A percentile compares a stretch with the other conserved stretches of the same genome.
phyloP scores from a whole-genome alignment of 2,888 invertebrate genomes.

The Lapara coniferarum region DNA sequence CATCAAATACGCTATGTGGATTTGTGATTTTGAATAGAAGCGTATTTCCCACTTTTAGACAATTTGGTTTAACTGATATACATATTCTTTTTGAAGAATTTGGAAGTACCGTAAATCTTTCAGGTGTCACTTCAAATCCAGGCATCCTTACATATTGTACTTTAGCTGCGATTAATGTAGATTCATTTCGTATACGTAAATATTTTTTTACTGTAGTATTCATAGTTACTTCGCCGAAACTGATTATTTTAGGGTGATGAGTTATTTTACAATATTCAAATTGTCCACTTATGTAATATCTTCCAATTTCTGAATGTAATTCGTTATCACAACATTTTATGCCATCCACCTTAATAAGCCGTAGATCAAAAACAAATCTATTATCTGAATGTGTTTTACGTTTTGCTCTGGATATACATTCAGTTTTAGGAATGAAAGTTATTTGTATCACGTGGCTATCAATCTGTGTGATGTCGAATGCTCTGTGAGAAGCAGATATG shows the following conservation, averaged over 20 bases:
- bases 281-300: constrained; percentile 83
- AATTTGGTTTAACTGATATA: constrained; percentile 60
- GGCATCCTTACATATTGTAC: constrained; percentile 65
- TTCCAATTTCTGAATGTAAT: constrained; percentile 72
- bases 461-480: constrained; percentile 56
- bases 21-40: constrained; percentile 64
- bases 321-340: constrained; percentile 67
- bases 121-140: constrained; percentile 69
- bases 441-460: constrained; percentile 57
- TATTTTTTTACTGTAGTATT: constrained; percentile 61
- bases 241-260: constrained; percentile 72
- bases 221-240: constrained; percentile 72
- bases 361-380: constrained; percentile 71
- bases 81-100: constrained; percentile 56
- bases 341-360: constrained; percentile 67
- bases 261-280: constrained; percentile 75
- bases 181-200: constrained; percentile 73
- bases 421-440: constrained; percentile 65
- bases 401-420: constrained; percentile 69
- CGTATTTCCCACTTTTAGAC: constrained; percentile 52
- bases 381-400: constrained; percentile 54
- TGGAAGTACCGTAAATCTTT: constrained; percentile 62
- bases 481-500: constrained; percentile 74
- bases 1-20: constrained; percentile 47
- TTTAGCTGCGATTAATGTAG: constrained; percentile 62